These are phyloP conservation scores for Yasuhikotakia modesta DNA, from an alignment of 2,797 vertebrate genomes.

Conservation along the genomic window DNA sequence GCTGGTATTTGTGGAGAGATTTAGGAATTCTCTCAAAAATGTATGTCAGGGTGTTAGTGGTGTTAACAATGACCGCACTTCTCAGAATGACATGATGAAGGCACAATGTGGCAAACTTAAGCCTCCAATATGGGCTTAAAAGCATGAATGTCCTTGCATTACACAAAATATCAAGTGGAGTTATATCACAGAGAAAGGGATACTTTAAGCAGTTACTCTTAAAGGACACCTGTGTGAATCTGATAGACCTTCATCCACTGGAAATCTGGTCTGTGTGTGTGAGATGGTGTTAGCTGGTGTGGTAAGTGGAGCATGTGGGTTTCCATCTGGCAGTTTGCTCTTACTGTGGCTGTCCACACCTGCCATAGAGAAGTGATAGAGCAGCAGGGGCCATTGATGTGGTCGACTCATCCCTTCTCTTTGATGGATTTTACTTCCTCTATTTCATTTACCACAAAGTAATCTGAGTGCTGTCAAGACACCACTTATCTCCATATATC, in stretches of 20 bases:
- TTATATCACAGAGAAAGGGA: not conserved
- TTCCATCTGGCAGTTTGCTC: slow-evolving; percentile 40
- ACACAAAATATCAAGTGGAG: not conserved
- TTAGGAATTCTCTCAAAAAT: slow-evolving; percentile 2
- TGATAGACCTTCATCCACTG: not conserved
- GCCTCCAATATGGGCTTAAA: not conserved
- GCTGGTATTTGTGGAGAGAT: slow-evolving; percentile 7
- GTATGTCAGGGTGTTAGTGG: not conserved
- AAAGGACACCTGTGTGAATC: not conserved
- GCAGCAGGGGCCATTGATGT: slow-evolving; percentile 54
- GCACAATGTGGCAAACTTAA: not conserved
- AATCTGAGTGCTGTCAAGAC: slow-evolving; percentile 53
- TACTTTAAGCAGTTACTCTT: not conserved
- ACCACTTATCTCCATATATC: slow-evolving; percentile 56
- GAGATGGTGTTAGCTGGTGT: not conserved
- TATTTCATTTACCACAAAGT: slow-evolving; percentile 58
- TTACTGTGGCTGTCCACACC: slow-evolving; percentile 50
- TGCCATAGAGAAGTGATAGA: slow-evolving; percentile 44
- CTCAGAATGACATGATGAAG: not conserved
- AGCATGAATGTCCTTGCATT: not conserved
- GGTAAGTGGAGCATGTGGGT: slow-evolving; percentile 6
- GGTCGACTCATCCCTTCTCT: slow-evolving; percentile 49
- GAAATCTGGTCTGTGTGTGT: no score
- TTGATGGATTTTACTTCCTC: slow-evolving; percentile 58
- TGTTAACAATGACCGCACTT: not conserved